Percentiles rank a stretch among this genome's conserved stretches.
Conservation (phyloP, 1,140 invertebrate genomes). For the Leptinotarsa defecta region DNA sequence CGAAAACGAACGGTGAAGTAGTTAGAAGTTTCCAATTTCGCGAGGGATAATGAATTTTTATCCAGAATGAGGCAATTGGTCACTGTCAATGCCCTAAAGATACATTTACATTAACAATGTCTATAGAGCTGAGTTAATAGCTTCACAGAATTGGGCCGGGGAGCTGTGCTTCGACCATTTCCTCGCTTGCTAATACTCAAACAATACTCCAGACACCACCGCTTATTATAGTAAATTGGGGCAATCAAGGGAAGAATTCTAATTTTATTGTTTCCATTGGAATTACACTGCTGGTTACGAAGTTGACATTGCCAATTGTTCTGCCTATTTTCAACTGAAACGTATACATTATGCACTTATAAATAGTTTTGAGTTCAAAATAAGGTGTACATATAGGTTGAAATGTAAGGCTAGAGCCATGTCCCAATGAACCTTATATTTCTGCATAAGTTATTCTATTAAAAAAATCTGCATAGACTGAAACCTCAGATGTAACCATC, state of each 20-base stretch:
- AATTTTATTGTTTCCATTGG: slow-evolving; percentile 3
- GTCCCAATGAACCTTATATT: no score
- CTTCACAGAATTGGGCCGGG: slow-evolving; percentile 42
- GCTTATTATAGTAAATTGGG: slow-evolving; percentile 40
- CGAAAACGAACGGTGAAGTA: slow-evolving; percentile 43
- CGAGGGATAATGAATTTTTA: slow-evolving; percentile 55
- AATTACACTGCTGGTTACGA: neutral
- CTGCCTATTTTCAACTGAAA: no score
- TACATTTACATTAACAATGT: slow-evolving; percentile 56
- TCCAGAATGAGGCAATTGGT: slow-evolving; percentile 55
- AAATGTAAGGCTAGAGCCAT: no score
- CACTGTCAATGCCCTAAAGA: slow-evolving; percentile 56
- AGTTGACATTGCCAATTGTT: no score
- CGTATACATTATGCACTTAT: no score
- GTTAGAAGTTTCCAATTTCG: slow-evolving; percentile 53
- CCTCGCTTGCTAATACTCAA: slow-evolving; percentile 37
- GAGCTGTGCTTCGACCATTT: slow-evolving; percentile 31
- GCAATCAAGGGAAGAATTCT: slow-evolving; percentile 33
- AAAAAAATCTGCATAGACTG: no score
- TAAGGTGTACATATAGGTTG: no score
- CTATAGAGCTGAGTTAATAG: slow-evolving; percentile 54
- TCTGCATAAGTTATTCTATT: no score
- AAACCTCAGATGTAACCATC: no score
- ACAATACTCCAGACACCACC: slow-evolving; percentile 34
- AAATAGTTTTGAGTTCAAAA: no score